These are phyloP conservation scores for Limnephilus lunatus DNA, from an alignment of 2,888 invertebrate genomes.

Conservation along the genomic window DNA sequence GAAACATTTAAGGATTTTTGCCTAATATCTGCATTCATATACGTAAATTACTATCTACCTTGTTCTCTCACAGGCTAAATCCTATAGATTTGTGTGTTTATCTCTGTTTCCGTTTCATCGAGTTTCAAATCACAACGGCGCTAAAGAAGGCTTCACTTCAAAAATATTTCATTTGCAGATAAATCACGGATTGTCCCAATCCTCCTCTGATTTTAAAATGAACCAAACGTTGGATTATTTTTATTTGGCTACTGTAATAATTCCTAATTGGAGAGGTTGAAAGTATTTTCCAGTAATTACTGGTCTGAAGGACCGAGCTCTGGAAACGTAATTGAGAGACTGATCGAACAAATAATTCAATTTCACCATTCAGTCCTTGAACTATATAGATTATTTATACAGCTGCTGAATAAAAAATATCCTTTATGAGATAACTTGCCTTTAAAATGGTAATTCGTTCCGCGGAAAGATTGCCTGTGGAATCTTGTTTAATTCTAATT, in stretches of 20 bases:
- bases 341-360: constrained; percentile 48
- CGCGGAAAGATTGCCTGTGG: not conserved
- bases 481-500: not conserved
- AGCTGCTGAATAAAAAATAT: not conserved
- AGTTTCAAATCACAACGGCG: no score
- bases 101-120: no score
- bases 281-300: constrained; percentile 52
- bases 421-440: not conserved
- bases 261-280: constrained; percentile 55
- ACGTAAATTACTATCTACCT: no score
- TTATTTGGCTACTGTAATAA: constrained; percentile 50
- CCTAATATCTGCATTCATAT: no score
- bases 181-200: not conserved
- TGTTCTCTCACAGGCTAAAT: no score
- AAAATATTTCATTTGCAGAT: not conserved
- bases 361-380: constrained; percentile 30
- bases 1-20: no score
- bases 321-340: constrained; percentile 27
- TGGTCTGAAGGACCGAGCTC: not conserved
- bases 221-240: constrained; percentile 10
- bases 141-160: no score
- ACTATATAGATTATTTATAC: constrained; percentile 8
- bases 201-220: not conserved
- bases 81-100: no score
- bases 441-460: not conserved